Percentiles rank a stretch among this genome's conserved stretches.
These are phyloP conservation scores for Lamprotornis superbus DNA, from an alignment of 2,113 vertebrate species.

Conservation along the genomic window DNA sequence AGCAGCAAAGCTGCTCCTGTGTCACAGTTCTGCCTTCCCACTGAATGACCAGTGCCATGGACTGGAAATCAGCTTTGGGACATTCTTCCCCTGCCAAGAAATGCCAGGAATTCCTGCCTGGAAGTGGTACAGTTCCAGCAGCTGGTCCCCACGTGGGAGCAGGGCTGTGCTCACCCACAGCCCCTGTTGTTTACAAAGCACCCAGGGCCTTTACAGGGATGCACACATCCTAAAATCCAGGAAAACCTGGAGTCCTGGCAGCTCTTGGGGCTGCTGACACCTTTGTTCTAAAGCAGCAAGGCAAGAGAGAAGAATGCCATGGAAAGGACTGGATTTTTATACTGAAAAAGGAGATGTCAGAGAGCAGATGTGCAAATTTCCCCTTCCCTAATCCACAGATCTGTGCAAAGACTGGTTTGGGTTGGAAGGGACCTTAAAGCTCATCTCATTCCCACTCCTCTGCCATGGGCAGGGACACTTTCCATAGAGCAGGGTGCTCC, in stretches of 20 bases:
- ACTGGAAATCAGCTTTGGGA: neutral
- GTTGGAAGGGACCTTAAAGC: neutral
- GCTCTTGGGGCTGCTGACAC: neutral
- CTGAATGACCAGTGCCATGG: neutral
- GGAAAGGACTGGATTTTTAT: neutral
- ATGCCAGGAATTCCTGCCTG: neutral
- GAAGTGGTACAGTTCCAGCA: neutral
- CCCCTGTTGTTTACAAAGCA: rapidly evolving
- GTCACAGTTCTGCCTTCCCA: neutral
- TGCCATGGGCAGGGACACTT: neutral
- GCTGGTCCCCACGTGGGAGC: neutral
- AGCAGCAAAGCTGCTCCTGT: rapidly evolving
- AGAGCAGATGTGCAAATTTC: neutral
- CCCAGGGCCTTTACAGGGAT: neutral
- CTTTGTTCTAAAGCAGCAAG: neutral
- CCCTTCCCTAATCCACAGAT: neutral
- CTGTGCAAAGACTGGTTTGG: neutral
- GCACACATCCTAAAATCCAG: neutral
- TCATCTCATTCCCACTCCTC: neutral
- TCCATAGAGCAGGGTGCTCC: neutral
- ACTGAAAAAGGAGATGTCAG: neutral
- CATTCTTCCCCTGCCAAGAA: neutral
- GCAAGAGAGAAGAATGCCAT: neutral
- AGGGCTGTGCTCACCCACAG: neutral
- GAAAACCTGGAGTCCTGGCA: neutral